A percentile compares a stretch with the other conserved stretches of the same genome.
These are phyloP conservation scores for Drosophila parabipectinata DNA, from an alignment of 1,140 invertebrate species.

Conservation along the genomic window DNA sequence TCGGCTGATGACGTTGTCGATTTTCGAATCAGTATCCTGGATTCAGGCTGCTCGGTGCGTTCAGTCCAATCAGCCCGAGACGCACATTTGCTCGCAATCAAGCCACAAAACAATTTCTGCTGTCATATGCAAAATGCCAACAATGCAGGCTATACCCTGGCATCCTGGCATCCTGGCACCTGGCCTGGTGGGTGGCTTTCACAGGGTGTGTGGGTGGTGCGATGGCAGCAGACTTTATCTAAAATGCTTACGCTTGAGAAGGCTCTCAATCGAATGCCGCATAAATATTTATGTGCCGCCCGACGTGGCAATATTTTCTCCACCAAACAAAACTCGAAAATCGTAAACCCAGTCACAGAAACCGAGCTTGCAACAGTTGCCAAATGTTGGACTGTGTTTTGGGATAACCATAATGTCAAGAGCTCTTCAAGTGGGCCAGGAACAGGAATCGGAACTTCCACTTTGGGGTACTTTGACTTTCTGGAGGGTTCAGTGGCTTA, in stretches of 20 bases:
- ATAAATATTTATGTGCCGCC: conserved; percentile 72
- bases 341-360: conserved; percentile 31
- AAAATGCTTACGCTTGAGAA: conserved; percentile 83
- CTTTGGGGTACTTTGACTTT: conserved; percentile 24
- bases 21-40: conserved; percentile 7
- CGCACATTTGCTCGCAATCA: conserved; percentile 63
- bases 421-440: conserved; percentile 42
- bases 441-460: conserved; percentile 48
- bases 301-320: conserved; percentile 47
- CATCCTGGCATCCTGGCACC: conserved; percentile 24
- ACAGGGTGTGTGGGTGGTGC: conserved; percentile 14
- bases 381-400: conserved; percentile 47
- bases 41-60: conserved; percentile 38
- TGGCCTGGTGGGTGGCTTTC: conserved; percentile 20
- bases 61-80: conserved; percentile 64
- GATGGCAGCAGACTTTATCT: conserved; percentile 66
- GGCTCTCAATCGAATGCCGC: conserved; percentile 74
- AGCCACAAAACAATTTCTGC: conserved; percentile 62
- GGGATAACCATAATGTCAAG: conserved; percentile 71
- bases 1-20: conserved; percentile 58
- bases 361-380: conserved; percentile 66
- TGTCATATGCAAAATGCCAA: conserved; percentile 75
- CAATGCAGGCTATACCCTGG: conserved; percentile 22
- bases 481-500: background rate
- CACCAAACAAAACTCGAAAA: conserved; percentile 34